Percentiles rank a stretch among this genome's conserved stretches.
Conservation (phyloP, 1,140 invertebrate species). For the Bombus ignitus region DNA sequence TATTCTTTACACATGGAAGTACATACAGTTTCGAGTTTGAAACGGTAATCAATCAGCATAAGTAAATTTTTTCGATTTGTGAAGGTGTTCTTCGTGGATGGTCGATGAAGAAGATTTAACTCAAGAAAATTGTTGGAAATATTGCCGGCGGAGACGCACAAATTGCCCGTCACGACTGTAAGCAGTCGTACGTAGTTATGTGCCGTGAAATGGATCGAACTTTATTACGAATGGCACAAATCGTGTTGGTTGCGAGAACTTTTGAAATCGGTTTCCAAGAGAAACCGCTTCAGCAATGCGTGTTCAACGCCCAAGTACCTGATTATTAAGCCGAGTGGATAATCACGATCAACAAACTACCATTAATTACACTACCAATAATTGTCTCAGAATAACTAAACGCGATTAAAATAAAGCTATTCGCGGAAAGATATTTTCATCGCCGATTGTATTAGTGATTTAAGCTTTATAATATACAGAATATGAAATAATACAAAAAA, state of each 20-base stretch:
- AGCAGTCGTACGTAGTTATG: not conserved
- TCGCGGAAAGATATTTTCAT: not conserved
- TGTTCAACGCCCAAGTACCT: not conserved
- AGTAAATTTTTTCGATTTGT: not conserved
- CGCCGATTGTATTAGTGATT: not conserved
- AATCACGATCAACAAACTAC: not conserved
- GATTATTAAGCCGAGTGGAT: not conserved
- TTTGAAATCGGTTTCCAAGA: slow-evolving; percentile 1
- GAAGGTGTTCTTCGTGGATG: not conserved
- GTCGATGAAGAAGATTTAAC: not conserved
- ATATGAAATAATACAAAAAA: not conserved
- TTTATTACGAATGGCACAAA: slow-evolving; percentile 1
- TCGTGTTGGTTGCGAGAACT: not conserved
- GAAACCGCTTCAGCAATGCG: not conserved
- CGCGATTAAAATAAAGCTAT: not conserved
- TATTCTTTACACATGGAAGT: not conserved
- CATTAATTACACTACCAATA: not conserved
- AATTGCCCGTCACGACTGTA: slow-evolving; percentile 3
- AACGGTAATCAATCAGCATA: not conserved
- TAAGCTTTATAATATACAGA: not conserved
- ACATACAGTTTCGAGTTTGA: not conserved
- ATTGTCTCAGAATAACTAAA: not conserved
- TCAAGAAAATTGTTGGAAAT: not conserved
- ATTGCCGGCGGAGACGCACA: not conserved
- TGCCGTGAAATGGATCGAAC: not conserved